A percentile compares a stretch with the other conserved stretches of the same genome.
These are phyloP conservation scores for Eidolon dupreanum DNA, from an alignment of 2,797 vertebrate species.

Conservation along the genomic window DNA sequence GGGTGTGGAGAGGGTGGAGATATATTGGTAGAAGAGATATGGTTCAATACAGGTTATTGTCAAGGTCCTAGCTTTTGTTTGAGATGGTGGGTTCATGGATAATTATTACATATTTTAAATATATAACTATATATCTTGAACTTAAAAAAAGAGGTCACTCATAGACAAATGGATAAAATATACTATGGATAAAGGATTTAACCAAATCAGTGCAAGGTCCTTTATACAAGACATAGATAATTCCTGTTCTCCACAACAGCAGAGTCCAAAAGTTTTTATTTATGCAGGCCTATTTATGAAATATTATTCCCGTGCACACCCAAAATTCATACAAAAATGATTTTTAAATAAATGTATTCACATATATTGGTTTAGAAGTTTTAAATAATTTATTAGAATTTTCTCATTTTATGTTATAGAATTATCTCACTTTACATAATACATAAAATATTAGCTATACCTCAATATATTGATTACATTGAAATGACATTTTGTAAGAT, in stretches of 20 bases:
- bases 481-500: background rate
- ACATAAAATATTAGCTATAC: background rate
- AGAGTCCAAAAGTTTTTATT: background rate
- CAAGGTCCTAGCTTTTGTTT: background rate
- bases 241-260: background rate
- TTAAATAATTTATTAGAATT: background rate
- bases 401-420: background rate
- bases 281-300: background rate
- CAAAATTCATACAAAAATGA: background rate
- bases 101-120: background rate
- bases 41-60: background rate
- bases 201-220: background rate
- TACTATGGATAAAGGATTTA: background rate
- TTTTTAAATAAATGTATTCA: background rate
- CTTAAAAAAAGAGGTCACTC: background rate
- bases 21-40: background rate
- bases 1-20: fast-evolving
- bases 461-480: background rate
- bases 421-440: background rate
- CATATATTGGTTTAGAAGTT: background rate
- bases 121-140: background rate
- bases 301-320: background rate
- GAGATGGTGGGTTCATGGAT: background rate
- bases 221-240: background rate
- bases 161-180: background rate